phyloP scores from a whole-genome alignment of 2,113 vertebrate genomes.

The Perca flavescens region DNA sequence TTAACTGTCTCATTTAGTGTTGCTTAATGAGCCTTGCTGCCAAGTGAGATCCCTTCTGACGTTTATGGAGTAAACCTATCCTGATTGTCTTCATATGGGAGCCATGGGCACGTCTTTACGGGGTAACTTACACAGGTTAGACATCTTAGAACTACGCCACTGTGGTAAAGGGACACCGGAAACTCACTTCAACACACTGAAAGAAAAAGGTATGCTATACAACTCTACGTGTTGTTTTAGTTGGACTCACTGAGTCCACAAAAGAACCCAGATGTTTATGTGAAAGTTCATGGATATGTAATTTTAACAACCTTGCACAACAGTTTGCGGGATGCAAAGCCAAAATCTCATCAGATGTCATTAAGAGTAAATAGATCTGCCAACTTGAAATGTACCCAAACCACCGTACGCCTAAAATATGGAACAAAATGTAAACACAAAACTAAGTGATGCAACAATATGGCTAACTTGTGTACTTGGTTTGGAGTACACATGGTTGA shows the following conservation, averaged over 20 bases:
- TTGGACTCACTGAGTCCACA: background rate
- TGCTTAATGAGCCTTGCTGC: constrained; percentile 42
- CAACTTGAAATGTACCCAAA: constrained; percentile 38
- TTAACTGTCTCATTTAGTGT: constrained; percentile 37
- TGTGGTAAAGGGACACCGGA: constrained; percentile 26
- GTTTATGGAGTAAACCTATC: constrained; percentile 63
- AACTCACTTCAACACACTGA: background rate
- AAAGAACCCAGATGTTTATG: constrained; percentile 48
- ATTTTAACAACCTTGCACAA: constrained; percentile 45
- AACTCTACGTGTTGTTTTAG: constrained; percentile 21
- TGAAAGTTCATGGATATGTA: constrained; percentile 31
- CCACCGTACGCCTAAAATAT: constrained; percentile 32
- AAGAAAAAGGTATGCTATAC: background rate
- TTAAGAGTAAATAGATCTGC: constrained; percentile 51
- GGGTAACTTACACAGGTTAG: constrained; percentile 49
- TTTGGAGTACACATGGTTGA: background rate
- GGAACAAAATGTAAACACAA: constrained; percentile 24
- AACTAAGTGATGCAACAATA: constrained; percentile 37
- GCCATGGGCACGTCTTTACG: constrained; percentile 47
- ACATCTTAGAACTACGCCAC: constrained; percentile 14
- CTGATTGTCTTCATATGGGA: constrained; percentile 71
- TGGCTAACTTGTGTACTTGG: constrained; percentile 17
- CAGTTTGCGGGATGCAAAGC: constrained; percentile 31
- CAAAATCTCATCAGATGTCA: constrained; percentile 41
- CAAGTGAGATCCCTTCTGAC: constrained; percentile 32